phyloP scores from a whole-genome alignment of 2,888 invertebrate species.

The Mycalesis mineus region DNA sequence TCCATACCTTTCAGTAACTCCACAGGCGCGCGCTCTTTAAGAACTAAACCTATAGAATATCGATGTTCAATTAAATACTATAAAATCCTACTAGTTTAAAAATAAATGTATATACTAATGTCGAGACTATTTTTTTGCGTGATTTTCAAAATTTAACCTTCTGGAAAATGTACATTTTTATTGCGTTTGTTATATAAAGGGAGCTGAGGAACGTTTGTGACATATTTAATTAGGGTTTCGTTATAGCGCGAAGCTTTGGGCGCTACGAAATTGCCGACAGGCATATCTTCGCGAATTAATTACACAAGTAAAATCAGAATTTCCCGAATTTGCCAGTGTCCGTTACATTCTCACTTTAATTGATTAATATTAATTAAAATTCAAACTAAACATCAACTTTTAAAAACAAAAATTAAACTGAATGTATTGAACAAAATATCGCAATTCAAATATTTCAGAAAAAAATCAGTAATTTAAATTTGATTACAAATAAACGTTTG shows the following conservation, averaged over 20 bases:
- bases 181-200: conserved; percentile 3
- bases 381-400: not conserved
- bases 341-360: not conserved
- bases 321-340: conserved; percentile 8
- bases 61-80: too few relatives aligned
- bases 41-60: too few relatives aligned
- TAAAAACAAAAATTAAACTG: too few relatives aligned
- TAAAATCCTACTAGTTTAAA: too few relatives aligned
- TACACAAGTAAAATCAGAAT: conserved; percentile 29
- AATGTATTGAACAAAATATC: too few relatives aligned
- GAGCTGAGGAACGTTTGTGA: conserved; percentile 8
- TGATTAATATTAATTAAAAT: not conserved
- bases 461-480: too few relatives aligned
- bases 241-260: conserved; percentile 30
- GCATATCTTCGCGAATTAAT: conserved; percentile 32
- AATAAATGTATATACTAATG: too few relatives aligned
- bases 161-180: not conserved
- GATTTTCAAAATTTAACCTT: not conserved
- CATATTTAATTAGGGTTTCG: conserved; percentile 29
- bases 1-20: too few relatives aligned
- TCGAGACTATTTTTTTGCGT: too few relatives aligned
- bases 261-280: conserved; percentile 11
- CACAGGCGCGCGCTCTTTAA: too few relatives aligned
- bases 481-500: too few relatives aligned
- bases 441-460: too few relatives aligned